A percentile compares a stretch with the other conserved stretches of the same genome.
These are phyloP conservation scores for Trichechus manatus DNA, from an alignment of 2,113 vertebrate genomes.

Conservation along the genomic window DNA sequence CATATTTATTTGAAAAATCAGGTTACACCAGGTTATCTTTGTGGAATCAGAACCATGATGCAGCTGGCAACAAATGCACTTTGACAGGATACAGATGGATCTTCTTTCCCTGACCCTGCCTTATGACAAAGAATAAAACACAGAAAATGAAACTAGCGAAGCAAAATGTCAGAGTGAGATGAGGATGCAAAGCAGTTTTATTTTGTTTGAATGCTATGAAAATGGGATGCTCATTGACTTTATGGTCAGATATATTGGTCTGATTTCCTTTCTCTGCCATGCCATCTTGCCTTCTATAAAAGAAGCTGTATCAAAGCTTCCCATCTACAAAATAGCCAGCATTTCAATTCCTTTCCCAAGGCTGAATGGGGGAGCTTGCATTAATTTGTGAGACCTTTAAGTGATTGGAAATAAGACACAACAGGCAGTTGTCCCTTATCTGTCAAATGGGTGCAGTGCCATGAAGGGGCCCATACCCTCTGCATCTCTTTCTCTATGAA, in stretches of 20 bases:
- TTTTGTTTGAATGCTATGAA: constrained; percentile 33
- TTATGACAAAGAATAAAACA: constrained; percentile 59
- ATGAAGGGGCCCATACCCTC: not conserved
- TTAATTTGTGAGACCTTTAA: constrained; percentile 9
- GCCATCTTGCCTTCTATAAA: not conserved
- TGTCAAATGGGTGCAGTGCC: not conserved
- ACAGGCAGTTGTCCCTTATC: not conserved
- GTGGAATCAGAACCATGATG: constrained; percentile 7
- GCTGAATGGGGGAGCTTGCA: not conserved
- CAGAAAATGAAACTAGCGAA: constrained; percentile 45
- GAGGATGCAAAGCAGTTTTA: not conserved
- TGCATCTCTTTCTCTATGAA: not conserved
- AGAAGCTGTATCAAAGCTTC: not conserved
- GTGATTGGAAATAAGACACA: constrained; percentile 47
- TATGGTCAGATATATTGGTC: not conserved
- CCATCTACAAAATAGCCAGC: not conserved
- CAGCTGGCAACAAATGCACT: constrained; percentile 38
- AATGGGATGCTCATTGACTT: constrained; percentile 2
- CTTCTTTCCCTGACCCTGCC: not conserved
- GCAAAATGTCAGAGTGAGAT: constrained; percentile 25
- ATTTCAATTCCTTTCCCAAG: constrained; percentile 12
- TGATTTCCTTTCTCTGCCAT: constrained; percentile 54
- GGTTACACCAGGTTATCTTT: not conserved
- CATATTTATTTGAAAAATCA: constrained; percentile 62
- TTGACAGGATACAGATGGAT: constrained; percentile 47